phyloP scores from a whole-genome alignment of 1,140 invertebrate species.

The Drosophila cardini region DNA sequence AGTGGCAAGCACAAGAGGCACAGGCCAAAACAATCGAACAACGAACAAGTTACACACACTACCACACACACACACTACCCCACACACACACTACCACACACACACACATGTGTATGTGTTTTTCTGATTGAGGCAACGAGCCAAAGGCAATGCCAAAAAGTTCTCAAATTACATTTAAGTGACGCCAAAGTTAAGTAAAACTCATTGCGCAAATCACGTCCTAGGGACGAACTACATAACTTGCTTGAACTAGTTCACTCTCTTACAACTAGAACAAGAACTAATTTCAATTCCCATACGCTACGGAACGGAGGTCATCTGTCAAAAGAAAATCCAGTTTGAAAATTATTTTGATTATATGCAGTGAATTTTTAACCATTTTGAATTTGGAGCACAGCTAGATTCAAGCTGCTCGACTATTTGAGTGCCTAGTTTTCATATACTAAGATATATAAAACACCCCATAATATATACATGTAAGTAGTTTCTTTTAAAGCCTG shows the following conservation, averaged over 20 bases:
- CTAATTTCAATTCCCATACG: not conserved
- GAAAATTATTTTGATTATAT: too few relatives aligned
- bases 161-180: slow-evolving; percentile 77
- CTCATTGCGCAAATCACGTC: slow-evolving; percentile 71
- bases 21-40: slow-evolving; percentile 60
- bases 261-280: too few relatives aligned
- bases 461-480: too few relatives aligned
- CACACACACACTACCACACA: slow-evolving; percentile 2
- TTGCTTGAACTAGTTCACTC: not conserved
- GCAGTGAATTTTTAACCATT: too few relatives aligned
- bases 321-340: too few relatives aligned
- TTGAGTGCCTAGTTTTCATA: too few relatives aligned
- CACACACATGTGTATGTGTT: not conserved
- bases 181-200: slow-evolving; percentile 75
- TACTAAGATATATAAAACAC: too few relatives aligned
- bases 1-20: slow-evolving; percentile 57
- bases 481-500: too few relatives aligned
- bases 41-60: slow-evolving; percentile 13
- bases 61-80: not conserved
- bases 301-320: too few relatives aligned
- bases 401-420: too few relatives aligned
- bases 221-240: slow-evolving; percentile 29
- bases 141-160: slow-evolving; percentile 61
- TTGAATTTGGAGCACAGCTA: too few relatives aligned
- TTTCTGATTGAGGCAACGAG: slow-evolving; percentile 12